Base-by-base conservation (phyloP, 2,797 vertebrate species). In the Catamblyrhynchus diadema region DNA sequence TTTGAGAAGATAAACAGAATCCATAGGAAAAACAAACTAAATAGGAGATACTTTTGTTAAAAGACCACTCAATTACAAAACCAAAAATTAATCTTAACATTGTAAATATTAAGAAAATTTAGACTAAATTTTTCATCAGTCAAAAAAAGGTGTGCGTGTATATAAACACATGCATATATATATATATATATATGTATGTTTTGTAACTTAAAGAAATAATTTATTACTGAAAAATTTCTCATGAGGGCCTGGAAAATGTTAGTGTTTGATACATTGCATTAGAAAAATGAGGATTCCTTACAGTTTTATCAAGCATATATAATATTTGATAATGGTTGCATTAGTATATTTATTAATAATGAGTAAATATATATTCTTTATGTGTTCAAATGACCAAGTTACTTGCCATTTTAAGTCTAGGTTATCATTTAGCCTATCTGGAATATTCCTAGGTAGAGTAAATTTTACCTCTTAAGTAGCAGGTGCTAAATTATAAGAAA, bases 1-100 rank as follows among this genome's bases (percentile, higher is more conserved):
- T 94, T 80, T 51, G 47, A 77, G 90, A 84, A 94, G 33, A 53
- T 95, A 88, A 94, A 78, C 62, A 39, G n/a, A 77, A 47, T 83
- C n/a, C 62, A 30, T 53, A 23, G 71, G 61, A 79, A 96, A 95
- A 96, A 12, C 12, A 84, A 66, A 91, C 59, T 62, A 45, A 95
- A 82, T 73, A 95, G 64, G 54, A 90, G 64, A 81, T 92, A 57
- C 2, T 60, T 12, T 65, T 78, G 19, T 71, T 59, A 71, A 75
- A 93, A 86, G 21, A 77, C 10, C 5, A 14, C 51, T 73, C n/a
- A 44, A 33, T 51, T 51, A 35, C 15, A 30, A 65, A 86, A 35
- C 5, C 4, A 75, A 57, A 78, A 78, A 83, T 39, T 37, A 37
- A 53, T 65, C 11, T 84, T 64, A 14, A 9, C 6, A 3, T 12